phyloP scores from a whole-genome alignment of 2,113 vertebrate species.

The Poecile atricapillus region DNA sequence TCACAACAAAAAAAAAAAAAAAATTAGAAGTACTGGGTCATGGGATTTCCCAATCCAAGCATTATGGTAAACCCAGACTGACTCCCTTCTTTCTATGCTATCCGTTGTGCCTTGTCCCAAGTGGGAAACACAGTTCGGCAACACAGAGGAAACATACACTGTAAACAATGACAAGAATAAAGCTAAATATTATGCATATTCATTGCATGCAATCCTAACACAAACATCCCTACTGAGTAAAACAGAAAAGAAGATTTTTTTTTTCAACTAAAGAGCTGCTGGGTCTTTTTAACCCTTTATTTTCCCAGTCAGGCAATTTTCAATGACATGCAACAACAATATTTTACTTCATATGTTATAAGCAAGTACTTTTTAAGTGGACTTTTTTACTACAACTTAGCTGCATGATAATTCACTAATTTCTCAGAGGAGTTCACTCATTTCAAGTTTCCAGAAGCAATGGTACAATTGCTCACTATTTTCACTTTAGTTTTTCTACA shows the following conservation, averaged over 20 bases:
- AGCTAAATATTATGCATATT: constrained; percentile 55
- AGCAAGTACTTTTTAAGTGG: background rate
- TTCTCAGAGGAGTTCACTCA: background rate
- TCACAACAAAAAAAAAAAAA: background rate
- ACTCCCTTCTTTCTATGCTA: background rate
- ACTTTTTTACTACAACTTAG: background rate
- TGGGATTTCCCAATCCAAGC: background rate
- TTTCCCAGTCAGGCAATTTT: background rate
- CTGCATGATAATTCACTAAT: background rate
- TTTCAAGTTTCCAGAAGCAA: background rate
- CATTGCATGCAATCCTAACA: constrained; percentile 15
- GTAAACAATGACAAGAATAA: constrained; percentile 45
- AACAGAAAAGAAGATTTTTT: background rate
- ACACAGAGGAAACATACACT: background rate
- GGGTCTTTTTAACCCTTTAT: constrained; percentile 27
- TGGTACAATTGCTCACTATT: background rate
- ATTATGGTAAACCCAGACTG: background rate
- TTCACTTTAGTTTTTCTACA: background rate
- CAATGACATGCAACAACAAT: background rate
- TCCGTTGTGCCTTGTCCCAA: background rate
- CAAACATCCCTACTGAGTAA: background rate
- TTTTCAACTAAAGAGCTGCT: background rate
- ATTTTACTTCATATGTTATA: background rate
- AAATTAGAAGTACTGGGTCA: background rate
- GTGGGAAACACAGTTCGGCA: background rate